Evolutionary conservation across 2,113 vertebrate species (phyloP), one percentile per base, ranked within the genome.

Genomic region (Arvicanthis niloticus): DNA sequence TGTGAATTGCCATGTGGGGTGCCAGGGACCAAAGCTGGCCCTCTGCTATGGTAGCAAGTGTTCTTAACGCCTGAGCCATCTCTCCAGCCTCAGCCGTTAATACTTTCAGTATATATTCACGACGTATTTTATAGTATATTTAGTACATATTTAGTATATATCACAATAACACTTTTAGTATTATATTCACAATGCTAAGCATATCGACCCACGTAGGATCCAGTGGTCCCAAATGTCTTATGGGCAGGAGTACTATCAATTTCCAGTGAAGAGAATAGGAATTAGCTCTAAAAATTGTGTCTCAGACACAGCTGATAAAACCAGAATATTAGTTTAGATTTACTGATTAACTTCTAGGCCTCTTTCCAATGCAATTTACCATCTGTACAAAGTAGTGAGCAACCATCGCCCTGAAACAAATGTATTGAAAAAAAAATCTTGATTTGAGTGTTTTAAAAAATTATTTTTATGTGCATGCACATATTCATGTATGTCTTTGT

Each of bases 201-300:
- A 42, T 16, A 45, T 80, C 65, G n/a, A 67, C 37, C 48, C 53
- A 86, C 77, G 96, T 75, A 88, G 62, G 93, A 91, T 96, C 86
- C 22, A 84, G 0, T 78, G 84, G 75, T 93, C 34, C 62, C 34
- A 76, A 31, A 19, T 58, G 3, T 80, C 34, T 56, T 37, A 1
- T 93, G 48, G 60, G 51, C 62, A 75, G 81, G 53, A 91, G 60
- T 78, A 3, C 60, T 82, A 88, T 58, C 89, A 77, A 86, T 7
- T 91, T 94, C 45, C 53, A 94, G 67, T 81, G 81, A 77, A 68
- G 45, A 89, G 22, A 77, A 53, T 16, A 92, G 29, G 80, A 92
- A 91, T 92, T 53, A 80, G 56, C 70, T 7, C 86, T 94, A 82
- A 88, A 86, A 72, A 75, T 60, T 34, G 94, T 93, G 68, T 29